Evolutionary conservation across 1,140 invertebrate genomes (phyloP).

Genomic region (Polypedilum pembai): DNA sequence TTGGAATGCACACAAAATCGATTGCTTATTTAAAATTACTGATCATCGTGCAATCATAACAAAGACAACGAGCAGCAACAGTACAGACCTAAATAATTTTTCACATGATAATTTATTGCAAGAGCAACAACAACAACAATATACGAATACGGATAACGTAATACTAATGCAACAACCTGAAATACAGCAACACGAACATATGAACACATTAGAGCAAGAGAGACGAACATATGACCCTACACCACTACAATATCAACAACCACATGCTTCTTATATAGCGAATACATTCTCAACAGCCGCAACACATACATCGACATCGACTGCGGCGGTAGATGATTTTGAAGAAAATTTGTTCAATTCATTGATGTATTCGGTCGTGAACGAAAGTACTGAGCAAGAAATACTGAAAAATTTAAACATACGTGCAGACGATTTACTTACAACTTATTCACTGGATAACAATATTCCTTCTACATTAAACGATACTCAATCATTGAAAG

Average conservation of each 20-base stretch:
- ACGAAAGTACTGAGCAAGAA: constrained; percentile 22
- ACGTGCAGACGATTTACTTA: neutral
- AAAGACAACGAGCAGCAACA: neutral
- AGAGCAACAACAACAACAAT: neutral
- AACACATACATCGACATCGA: neutral
- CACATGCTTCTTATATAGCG: neutral
- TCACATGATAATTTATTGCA: neutral
- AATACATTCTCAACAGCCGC: neutral
- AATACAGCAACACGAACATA: neutral
- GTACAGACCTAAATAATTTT: neutral
- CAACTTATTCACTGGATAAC: neutral
- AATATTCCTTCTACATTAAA: neutral
- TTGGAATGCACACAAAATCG: constrained; percentile 61
- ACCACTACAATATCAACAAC: constrained; percentile 9
- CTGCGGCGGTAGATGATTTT: neutral
- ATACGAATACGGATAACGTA: neutral
- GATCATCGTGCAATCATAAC: neutral
- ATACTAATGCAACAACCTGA: neutral
- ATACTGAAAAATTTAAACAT: constrained; percentile 27
- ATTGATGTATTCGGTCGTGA: constrained; percentile 12
- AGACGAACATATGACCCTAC: constrained; percentile 6
- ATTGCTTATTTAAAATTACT: constrained; percentile 36
- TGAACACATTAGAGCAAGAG: neutral
- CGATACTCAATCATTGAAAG: neutral
- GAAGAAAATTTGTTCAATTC: constrained; percentile 25